Percentiles rank a stretch among this genome's conserved stretches.
These are phyloP conservation scores for Tachyglossus aculeatus DNA, from an alignment of 2,797 vertebrate genomes.

Conservation along the genomic window DNA sequence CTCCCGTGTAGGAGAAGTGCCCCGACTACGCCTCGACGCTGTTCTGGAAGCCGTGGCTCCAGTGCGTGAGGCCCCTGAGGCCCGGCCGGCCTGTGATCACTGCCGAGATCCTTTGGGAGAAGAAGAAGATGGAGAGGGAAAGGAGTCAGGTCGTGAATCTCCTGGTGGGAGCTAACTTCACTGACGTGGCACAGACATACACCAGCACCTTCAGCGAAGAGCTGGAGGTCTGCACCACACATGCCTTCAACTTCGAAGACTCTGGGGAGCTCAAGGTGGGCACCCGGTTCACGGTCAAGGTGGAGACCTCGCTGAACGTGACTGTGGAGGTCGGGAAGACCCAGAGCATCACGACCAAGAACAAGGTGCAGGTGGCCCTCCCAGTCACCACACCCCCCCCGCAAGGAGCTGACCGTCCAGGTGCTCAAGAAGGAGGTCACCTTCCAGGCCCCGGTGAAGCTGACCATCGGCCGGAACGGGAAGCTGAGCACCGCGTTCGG, in stretches of 20 bases:
- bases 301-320: slow-evolving; percentile 59
- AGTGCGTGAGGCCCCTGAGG: too few relatives aligned
- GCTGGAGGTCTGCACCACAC: too few relatives aligned
- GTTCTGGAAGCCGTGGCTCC: slow-evolving; percentile 53
- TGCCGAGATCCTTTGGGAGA: slow-evolving; percentile 46
- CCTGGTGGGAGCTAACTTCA: slow-evolving; percentile 60
- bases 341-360: slow-evolving; percentile 44
- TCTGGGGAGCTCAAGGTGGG: slow-evolving; percentile 54
- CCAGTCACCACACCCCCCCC: slow-evolving; percentile 52
- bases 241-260: slow-evolving; percentile 64
- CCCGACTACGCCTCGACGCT: slow-evolving; percentile 47
- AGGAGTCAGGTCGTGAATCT: too few relatives aligned
- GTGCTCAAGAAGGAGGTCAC: slow-evolving; percentile 63
- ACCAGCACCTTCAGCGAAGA: slow-evolving; percentile 45
- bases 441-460: too few relatives aligned
- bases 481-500: slow-evolving; percentile 35
- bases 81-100: slow-evolving; percentile 49
- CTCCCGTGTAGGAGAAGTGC: slow-evolving; percentile 31
- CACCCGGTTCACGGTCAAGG: slow-evolving; percentile 57
- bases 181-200: slow-evolving; percentile 43
- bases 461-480: slow-evolving; percentile 63
- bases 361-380: slow-evolving; percentile 54
- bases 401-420: slow-evolving; percentile 45
- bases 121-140: slow-evolving; percentile 56
- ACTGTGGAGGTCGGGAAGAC: slow-evolving; percentile 58